phyloP scores from a whole-genome alignment of 2,113 vertebrate species.

The Seriola dumerili region DNA sequence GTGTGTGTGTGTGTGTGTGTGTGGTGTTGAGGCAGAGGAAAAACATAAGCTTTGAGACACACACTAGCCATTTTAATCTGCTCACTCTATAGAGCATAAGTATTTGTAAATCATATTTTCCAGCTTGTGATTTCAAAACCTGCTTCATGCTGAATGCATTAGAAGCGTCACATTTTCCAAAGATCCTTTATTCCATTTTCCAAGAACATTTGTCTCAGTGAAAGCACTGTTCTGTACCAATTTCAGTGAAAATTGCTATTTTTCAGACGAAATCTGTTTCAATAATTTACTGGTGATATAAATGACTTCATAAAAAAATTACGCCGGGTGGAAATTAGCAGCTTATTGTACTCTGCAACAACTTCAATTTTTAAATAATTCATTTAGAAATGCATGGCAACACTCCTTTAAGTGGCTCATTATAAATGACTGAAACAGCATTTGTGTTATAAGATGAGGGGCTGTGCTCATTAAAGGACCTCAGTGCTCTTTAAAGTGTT shows the following conservation, averaged over 20 bases:
- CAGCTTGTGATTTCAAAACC: slow-evolving; percentile 57
- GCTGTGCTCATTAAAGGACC: slow-evolving; percentile 53
- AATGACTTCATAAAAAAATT: slow-evolving; percentile 45
- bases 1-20: neutral
- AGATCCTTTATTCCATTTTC: slow-evolving; percentile 43
- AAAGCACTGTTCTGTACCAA: slow-evolving; percentile 15
- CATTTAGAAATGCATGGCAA: slow-evolving; percentile 58
- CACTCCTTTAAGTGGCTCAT: slow-evolving; percentile 68
- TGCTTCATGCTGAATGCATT: slow-evolving; percentile 33
- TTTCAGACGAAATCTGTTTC: slow-evolving; percentile 35
- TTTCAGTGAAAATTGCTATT: slow-evolving; percentile 15
- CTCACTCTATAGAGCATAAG: slow-evolving; percentile 21
- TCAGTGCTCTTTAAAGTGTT: slow-evolving; percentile 34
- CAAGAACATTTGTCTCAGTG: slow-evolving; percentile 29
- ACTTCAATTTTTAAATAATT: slow-evolving; percentile 65
- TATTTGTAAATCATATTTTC: slow-evolving; percentile 59
- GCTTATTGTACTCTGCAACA: slow-evolving; percentile 49
- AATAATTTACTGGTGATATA: slow-evolving; percentile 45
- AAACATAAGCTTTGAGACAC: slow-evolving; percentile 10
- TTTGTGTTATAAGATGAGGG: slow-evolving; percentile 52
- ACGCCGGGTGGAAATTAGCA: slow-evolving; percentile 54
- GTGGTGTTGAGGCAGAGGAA: neutral
- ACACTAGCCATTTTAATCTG: slow-evolving; percentile 40
- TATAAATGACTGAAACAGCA: slow-evolving; percentile 67
- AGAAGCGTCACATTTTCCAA: slow-evolving; percentile 44